Percentiles rank a stretch among this genome's conserved stretches.
These are phyloP conservation scores for Chionodraco myersi DNA, from an alignment of 2,113 vertebrate species.

Conservation along the genomic window DNA sequence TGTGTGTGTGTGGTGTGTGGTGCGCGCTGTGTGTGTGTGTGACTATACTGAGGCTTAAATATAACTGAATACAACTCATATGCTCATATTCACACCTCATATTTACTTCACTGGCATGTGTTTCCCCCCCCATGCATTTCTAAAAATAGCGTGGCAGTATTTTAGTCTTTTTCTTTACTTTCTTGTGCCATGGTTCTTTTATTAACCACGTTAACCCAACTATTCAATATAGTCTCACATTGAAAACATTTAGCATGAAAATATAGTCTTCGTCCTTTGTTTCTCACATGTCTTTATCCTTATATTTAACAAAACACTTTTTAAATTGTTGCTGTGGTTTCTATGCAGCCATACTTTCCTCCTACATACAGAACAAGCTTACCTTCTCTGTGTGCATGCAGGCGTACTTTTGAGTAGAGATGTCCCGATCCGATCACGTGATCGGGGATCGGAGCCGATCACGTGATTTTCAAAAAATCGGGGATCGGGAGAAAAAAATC, in stretches of 20 bases:
- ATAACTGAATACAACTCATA: not conserved
- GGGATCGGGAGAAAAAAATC: too few relatives aligned
- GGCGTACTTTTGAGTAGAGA: constrained; percentile 18
- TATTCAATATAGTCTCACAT: constrained; percentile 11
- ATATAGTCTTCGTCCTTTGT: not conserved
- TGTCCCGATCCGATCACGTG: too few relatives aligned
- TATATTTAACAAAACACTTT: constrained; percentile 5
- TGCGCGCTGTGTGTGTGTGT: constrained; percentile 8
- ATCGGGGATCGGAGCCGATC: too few relatives aligned
- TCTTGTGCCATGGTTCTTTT: constrained; percentile 25
- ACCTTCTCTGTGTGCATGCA: constrained; percentile 34
- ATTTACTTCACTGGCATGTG: constrained; percentile 13
- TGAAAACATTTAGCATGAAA: not conserved
- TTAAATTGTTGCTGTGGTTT: constrained; percentile 22
- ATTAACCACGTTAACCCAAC: constrained; percentile 21
- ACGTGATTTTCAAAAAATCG: too few relatives aligned
- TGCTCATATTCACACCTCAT: not conserved
- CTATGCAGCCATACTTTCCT: constrained; percentile 22
- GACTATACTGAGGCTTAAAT: constrained; percentile 3
- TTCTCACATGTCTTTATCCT: not conserved
- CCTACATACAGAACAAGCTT: constrained; percentile 27
- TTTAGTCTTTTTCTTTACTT: constrained; percentile 38
- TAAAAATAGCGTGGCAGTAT: constrained; percentile 52
- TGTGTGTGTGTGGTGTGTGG: too few relatives aligned
- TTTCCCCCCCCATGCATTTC: constrained; percentile 17